phyloP scores from a whole-genome alignment of 2,113 vertebrate genomes.

The Sterrhoptilus dennistouni region DNA sequence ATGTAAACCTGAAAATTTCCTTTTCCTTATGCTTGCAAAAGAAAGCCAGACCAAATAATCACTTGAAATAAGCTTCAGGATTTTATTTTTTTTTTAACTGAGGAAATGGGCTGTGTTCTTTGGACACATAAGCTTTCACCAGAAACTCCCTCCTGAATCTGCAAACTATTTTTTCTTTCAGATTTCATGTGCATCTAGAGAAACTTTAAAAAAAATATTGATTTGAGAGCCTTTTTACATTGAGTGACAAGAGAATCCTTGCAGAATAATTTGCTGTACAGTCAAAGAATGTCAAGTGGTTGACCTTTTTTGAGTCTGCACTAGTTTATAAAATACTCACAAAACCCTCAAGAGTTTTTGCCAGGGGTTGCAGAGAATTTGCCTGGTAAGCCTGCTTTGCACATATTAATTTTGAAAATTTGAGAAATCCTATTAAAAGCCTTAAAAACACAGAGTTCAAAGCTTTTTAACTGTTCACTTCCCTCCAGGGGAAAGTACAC shows the following conservation, averaged over 20 bases:
- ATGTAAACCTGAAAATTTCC: not conserved
- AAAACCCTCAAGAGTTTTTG: not conserved
- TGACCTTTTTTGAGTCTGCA: not conserved
- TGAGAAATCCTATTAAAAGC: not conserved
- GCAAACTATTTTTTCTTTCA: not conserved
- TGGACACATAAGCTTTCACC: not conserved
- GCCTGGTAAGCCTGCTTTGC: not conserved
- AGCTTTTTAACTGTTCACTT: not conserved
- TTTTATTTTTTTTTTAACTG: not conserved
- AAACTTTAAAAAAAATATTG: not conserved
- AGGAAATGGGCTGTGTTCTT: not conserved
- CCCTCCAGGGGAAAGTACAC: not conserved
- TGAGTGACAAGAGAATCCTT: not conserved
- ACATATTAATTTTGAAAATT: not conserved
- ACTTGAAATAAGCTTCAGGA: not conserved
- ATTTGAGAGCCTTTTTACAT: not conserved
- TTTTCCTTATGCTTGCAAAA: not conserved
- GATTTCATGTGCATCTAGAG: not conserved
- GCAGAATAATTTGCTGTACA: not conserved
- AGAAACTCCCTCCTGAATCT: not conserved
- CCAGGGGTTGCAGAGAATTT: not conserved
- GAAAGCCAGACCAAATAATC: not conserved
- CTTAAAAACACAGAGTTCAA: not conserved
- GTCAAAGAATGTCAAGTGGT: not conserved
- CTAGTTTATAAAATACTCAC: not conserved